Conservation (phyloP, 1,140 invertebrate genomes). For the Rhyacophila brunnea region DNA sequence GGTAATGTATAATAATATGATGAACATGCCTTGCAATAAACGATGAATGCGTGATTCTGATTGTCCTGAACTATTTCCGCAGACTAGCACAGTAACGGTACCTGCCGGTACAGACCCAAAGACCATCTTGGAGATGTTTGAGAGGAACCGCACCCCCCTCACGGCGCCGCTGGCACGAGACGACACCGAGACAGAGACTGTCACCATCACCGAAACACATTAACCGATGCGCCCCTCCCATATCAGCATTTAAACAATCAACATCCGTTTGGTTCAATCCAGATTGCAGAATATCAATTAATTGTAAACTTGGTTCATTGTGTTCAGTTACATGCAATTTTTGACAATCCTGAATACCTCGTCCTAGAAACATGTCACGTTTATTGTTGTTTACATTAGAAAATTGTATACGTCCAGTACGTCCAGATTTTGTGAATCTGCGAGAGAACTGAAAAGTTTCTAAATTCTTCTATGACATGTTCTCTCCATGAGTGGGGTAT, state of each 20-base stretch:
- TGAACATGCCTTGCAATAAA: too few relatives aligned
- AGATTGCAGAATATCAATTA: not conserved
- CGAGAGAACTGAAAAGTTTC: too few relatives aligned
- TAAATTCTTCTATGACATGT: too few relatives aligned
- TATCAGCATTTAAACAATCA: not conserved
- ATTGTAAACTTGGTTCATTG: not conserved
- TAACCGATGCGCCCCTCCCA: constrained; percentile 15
- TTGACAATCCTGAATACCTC: not conserved
- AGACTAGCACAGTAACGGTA: constrained; percentile 55
- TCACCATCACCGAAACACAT: constrained; percentile 39
- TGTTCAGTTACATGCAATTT: not conserved
- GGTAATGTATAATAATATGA: too few relatives aligned
- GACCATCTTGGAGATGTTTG: constrained; percentile 55
- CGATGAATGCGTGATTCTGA: not conserved
- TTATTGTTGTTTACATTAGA: too few relatives aligned
- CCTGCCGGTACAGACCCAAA: constrained; percentile 54
- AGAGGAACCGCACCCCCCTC: constrained; percentile 48
- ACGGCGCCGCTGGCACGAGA: constrained; percentile 39
- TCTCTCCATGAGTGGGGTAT: too few relatives aligned
- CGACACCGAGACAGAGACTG: constrained; percentile 38
- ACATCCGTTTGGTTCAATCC: not conserved
- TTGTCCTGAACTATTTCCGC: constrained; percentile 25
- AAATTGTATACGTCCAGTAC: too few relatives aligned
- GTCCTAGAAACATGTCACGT: not conserved
- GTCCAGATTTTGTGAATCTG: too few relatives aligned